Conservation (phyloP, 1,140 invertebrate species). For the Charaxes varanes region DNA sequence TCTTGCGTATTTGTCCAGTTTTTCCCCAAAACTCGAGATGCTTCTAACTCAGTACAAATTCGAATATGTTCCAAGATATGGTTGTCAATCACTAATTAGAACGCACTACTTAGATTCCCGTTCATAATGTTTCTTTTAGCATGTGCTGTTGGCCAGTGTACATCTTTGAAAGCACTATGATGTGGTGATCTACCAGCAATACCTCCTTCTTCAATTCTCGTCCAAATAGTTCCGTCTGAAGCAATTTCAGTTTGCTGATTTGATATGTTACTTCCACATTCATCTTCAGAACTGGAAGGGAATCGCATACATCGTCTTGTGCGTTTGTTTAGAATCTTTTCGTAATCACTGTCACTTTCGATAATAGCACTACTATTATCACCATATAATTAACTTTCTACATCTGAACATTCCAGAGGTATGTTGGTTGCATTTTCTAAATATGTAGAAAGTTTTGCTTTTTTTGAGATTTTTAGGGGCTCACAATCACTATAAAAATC, state of each 20-base stretch:
- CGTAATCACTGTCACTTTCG: too few relatives aligned
- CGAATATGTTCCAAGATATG: slow-evolving; percentile 10
- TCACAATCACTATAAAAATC: too few relatives aligned
- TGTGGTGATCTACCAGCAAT: slow-evolving; percentile 6
- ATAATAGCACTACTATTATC: too few relatives aligned
- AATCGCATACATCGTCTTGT: background rate
- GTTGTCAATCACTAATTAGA: slow-evolving; percentile 9
- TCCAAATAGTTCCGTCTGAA: slow-evolving; percentile 14
- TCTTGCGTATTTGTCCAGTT: too few relatives aligned
- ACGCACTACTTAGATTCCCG: slow-evolving; percentile 10
- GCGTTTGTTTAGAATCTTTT: background rate
- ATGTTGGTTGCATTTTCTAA: too few relatives aligned
- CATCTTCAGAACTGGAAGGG: slow-evolving; percentile 1
- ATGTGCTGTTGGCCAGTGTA: slow-evolving; percentile 11
- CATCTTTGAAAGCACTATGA: slow-evolving; percentile 11
- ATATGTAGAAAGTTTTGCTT: too few relatives aligned
- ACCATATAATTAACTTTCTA: too few relatives aligned
- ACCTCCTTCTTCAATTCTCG: slow-evolving; percentile 13
- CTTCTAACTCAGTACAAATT: slow-evolving; percentile 9
- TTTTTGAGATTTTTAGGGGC: too few relatives aligned
- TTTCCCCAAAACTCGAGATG: slow-evolving; percentile 4
- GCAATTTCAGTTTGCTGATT: slow-evolving; percentile 3
- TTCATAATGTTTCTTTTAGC: slow-evolving; percentile 14
- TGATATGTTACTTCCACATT: background rate
- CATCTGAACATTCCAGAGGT: too few relatives aligned